phyloP scores from a whole-genome alignment of 2,888 invertebrate genomes.

The Harpalus rufipes region DNA sequence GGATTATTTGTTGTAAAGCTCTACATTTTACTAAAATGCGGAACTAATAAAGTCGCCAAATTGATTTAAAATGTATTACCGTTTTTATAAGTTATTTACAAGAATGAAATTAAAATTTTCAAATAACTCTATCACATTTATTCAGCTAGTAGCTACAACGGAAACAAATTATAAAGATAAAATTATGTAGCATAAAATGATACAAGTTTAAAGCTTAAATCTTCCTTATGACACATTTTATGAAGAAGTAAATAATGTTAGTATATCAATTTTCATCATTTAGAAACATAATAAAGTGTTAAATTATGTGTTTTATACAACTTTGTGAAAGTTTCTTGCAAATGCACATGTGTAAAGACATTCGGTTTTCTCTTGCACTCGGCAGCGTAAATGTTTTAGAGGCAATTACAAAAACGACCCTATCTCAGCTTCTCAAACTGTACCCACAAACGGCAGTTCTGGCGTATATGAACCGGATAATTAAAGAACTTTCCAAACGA shows the following conservation, averaged over 20 bases:
- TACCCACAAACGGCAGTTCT: conserved; percentile 7
- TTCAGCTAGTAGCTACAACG: neutral
- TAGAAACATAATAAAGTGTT: neutral
- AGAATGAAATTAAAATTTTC: no score
- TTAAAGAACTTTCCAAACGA: conserved; percentile 51
- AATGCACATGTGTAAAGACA: neutral
- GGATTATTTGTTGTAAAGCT: no score
- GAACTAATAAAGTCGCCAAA: no score
- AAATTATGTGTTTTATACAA: neutral
- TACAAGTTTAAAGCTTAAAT: neutral
- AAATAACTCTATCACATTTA: no score
- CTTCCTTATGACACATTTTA: neutral
- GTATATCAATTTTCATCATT: neutral
- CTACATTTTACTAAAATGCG: no score
- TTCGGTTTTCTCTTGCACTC: neutral
- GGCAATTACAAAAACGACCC: conserved; percentile 43
- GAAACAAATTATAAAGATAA: neutral
- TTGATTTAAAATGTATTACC: no score
- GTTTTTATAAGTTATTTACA: no score
- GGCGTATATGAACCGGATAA: conserved; percentile 38
- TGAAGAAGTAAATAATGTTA: neutral
- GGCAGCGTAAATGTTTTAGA: conserved; percentile 42
- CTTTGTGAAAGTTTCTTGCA: neutral
- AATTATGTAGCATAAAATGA: no score
- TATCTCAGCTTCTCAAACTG: conserved; percentile 47